Evolutionary conservation across 2,888 invertebrate species (phyloP).

Genomic region (Mimachlamys varia): DNA sequence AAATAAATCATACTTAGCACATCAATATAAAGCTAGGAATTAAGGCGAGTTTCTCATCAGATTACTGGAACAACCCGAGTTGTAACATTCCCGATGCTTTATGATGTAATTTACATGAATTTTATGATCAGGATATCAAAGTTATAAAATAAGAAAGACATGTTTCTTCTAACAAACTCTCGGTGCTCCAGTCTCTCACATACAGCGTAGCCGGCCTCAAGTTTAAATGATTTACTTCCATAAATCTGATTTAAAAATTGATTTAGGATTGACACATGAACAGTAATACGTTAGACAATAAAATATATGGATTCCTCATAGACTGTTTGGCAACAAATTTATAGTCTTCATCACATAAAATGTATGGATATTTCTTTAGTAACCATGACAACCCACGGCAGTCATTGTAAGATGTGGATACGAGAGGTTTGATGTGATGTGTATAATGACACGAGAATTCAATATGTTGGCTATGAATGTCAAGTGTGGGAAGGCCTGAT

Average conservation of each 20-base stretch:
- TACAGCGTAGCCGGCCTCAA: constrained; percentile 5
- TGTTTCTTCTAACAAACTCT: constrained; percentile 48
- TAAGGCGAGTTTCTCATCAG: neutral
- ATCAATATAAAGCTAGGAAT: neutral
- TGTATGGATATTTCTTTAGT: neutral
- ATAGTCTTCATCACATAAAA: constrained; percentile 27
- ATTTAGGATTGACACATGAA: constrained; percentile 43
- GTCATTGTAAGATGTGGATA: constrained; percentile 15
- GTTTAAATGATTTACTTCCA: constrained; percentile 42
- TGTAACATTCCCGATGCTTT: neutral
- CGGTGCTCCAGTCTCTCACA: constrained; percentile 44
- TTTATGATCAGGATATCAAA: neutral
- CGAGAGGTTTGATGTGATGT: constrained; percentile 11
- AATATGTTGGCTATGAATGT: constrained; percentile 23
- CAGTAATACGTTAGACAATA: constrained; percentile 28
- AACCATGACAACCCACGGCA: neutral
- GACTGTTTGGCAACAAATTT: constrained; percentile 36
- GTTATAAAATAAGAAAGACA: constrained; percentile 34
- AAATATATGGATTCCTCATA: constrained; percentile 34
- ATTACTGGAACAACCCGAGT: neutral
- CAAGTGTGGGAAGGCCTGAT: neutral
- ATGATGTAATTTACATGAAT: constrained; percentile 11
- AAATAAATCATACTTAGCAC: neutral
- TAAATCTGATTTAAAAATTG: constrained; percentile 52
- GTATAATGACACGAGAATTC: constrained; percentile 10